Evolutionary conservation across 1,140 invertebrate genomes (phyloP).

Genomic region (Phortica variegata): DNA sequence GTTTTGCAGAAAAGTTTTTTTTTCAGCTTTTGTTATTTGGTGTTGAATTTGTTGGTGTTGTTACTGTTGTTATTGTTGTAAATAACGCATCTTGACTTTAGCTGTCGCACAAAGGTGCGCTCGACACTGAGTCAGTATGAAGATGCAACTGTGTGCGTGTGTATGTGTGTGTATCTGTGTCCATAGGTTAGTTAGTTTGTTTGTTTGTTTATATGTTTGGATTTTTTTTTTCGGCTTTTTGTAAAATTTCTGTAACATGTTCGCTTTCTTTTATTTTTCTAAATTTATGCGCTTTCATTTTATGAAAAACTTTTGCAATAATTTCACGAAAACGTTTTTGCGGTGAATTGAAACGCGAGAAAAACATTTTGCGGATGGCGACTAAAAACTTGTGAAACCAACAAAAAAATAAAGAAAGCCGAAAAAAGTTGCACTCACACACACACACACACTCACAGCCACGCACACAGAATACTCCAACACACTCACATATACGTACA

Average conservation of each 20-base stretch:
- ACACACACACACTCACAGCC: constrained; percentile 6
- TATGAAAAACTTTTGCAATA: constrained; percentile 56
- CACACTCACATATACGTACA: constrained; percentile 10
- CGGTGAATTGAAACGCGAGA: constrained; percentile 56
- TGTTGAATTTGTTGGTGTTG: constrained; percentile 29
- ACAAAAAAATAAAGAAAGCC: too few species aligned
- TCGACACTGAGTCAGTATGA: not conserved
- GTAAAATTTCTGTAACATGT: too few species aligned
- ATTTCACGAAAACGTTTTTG: constrained; percentile 56
- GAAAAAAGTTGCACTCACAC: constrained; percentile 41
- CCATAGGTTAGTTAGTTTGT: not conserved
- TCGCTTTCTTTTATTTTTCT: constrained; percentile 3
- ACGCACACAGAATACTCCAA: too few species aligned
- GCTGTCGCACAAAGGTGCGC: constrained; percentile 47
- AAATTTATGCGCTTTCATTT: constrained; percentile 57
- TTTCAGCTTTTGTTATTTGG: constrained; percentile 24
- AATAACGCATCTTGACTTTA: not conserved
- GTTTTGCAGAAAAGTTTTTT: constrained; percentile 21
- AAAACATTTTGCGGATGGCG: constrained; percentile 57
- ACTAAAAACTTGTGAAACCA: constrained; percentile 47
- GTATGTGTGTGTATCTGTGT: constrained; percentile 9
- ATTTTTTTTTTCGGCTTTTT: not conserved
- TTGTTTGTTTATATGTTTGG: not conserved
- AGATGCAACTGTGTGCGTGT: constrained; percentile 10
- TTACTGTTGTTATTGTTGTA: constrained; percentile 19